phyloP scores from a whole-genome alignment of 2,113 vertebrate species.

The Sebastes fasciatus region DNA sequence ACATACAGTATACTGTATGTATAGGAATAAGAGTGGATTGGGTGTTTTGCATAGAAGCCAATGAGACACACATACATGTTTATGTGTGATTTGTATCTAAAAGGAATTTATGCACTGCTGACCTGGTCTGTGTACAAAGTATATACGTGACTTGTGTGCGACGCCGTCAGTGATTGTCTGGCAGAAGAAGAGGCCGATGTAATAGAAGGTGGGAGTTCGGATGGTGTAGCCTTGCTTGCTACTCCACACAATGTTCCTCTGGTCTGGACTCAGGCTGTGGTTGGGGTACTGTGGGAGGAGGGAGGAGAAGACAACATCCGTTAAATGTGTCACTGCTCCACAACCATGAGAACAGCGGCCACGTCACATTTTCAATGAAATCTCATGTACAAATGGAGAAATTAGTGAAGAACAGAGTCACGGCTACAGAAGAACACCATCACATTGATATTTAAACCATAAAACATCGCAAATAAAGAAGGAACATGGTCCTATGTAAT shows the following conservation, averaged over 20 bases:
- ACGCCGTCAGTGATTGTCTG: conserved; percentile 81
- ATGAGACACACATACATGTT: background rate
- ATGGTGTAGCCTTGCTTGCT: conserved; percentile 91
- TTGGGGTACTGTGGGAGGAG: conserved; percentile 82
- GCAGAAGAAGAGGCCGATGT: conserved; percentile 91
- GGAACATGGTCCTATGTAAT: background rate
- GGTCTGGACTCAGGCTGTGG: conserved; percentile 82
- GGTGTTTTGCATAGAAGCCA: background rate
- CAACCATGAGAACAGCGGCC: background rate
- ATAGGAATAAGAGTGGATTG: background rate
- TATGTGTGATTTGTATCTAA: background rate
- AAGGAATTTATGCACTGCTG: conserved; percentile 38
- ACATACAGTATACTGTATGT: no score
- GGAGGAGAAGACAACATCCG: conserved; percentile 35
- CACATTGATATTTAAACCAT: background rate
- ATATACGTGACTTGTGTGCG: conserved; percentile 81
- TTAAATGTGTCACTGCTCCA: conserved; percentile 3
- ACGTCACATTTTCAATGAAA: no score
- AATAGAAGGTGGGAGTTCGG: conserved; percentile 85
- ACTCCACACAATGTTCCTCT: conserved; percentile 91
- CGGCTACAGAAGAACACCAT: background rate
- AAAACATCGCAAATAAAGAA: background rate
- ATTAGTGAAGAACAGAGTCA: background rate
- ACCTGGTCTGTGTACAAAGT: conserved; percentile 90
- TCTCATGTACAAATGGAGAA: background rate